A percentile compares a stretch with the other conserved stretches of the same genome.
These are phyloP conservation scores for Lycocorax pyrrhopterus DNA, from an alignment of 2,113 vertebrate species.

Conservation along the genomic window DNA sequence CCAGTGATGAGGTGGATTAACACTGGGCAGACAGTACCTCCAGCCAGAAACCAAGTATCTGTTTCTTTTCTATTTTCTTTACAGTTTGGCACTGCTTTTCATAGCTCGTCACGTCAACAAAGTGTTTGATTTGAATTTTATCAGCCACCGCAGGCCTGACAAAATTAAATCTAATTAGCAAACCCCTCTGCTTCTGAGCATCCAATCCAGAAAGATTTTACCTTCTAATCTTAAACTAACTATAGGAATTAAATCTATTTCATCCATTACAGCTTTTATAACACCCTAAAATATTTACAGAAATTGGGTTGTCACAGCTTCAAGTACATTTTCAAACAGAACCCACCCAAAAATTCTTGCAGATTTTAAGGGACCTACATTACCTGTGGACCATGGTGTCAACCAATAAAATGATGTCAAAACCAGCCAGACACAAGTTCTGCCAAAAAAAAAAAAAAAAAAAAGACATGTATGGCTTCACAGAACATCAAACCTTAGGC, in stretches of 20 bases:
- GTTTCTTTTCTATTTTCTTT: not conserved
- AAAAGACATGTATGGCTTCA: not conserved
- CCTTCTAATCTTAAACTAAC: not conserved
- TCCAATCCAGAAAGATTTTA: not conserved
- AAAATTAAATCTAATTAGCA: slow-evolving; percentile 28
- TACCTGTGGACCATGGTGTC: not conserved
- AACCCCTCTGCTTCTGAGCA: not conserved
- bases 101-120: not conserved
- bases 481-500: not conserved
- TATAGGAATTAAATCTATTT: not conserved
- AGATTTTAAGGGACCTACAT: not conserved
- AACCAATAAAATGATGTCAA: not conserved
- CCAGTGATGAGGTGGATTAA: not conserved
- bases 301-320: not conserved
- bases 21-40: not conserved
- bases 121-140: slow-evolving; percentile 39
- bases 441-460: not conserved
- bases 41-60: not conserved
- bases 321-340: not conserved
- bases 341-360: not conserved
- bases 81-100: not conserved
- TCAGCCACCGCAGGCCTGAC: not conserved
- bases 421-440: not conserved
- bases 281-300: not conserved
- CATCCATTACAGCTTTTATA: not conserved